phyloP scores from a whole-genome alignment of 2,797 vertebrate genomes.

The Falco naumanni region DNA sequence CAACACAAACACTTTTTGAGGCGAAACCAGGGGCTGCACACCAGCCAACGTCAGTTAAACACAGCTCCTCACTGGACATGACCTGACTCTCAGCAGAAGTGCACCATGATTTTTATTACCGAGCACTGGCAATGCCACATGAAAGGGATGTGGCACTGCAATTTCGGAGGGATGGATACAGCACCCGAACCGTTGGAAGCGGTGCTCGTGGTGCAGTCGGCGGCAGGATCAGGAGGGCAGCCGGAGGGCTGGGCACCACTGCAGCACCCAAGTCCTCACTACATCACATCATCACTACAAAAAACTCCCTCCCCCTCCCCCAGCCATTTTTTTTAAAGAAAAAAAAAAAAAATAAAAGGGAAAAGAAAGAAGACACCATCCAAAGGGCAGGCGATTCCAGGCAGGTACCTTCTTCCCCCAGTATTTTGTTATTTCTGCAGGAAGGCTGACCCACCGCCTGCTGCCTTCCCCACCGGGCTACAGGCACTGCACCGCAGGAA shows the following conservation, averaged over 20 bases:
- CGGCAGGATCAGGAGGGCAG: too few relatives aligned
- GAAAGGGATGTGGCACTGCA: background rate
- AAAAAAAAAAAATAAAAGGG: too few relatives aligned
- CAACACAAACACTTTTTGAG: background rate
- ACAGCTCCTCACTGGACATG: background rate
- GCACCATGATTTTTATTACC: background rate
- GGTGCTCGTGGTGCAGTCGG: too few relatives aligned
- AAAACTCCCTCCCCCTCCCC: background rate
- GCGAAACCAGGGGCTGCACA: background rate
- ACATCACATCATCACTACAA: background rate
- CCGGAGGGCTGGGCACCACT: too few relatives aligned
- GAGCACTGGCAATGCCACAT: background rate
- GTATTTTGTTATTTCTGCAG: accelerated
- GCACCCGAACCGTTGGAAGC: too few relatives aligned
- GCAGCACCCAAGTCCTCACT: background rate
- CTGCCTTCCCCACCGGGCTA: background rate
- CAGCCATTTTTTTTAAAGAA: too few relatives aligned
- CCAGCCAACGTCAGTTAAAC: background rate
- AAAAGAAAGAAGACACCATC: background rate
- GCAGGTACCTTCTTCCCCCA: background rate
- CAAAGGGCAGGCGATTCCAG: background rate
- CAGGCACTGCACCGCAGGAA: background rate
- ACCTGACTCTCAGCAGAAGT: background rate
- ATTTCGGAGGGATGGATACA: background rate
- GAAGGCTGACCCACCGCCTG: too few relatives aligned